These are phyloP conservation scores for Atethmia centrago DNA, from an alignment of 2,888 invertebrate species.

Conservation along the genomic window DNA sequence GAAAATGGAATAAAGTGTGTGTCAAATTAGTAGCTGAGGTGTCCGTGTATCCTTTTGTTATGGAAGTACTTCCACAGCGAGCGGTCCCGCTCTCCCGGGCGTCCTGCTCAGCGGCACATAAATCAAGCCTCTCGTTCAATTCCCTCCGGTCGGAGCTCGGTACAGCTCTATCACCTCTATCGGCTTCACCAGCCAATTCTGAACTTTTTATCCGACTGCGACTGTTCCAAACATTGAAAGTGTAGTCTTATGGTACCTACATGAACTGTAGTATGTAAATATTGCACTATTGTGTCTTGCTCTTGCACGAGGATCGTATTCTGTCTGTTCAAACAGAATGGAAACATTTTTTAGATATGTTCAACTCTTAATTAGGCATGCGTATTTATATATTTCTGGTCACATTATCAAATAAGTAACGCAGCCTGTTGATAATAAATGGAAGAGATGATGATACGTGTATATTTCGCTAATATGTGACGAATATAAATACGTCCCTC, in stretches of 20 bases:
- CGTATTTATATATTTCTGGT: not conserved
- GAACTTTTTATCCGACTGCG: slow-evolving; percentile 24
- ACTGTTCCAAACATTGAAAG: slow-evolving; percentile 15
- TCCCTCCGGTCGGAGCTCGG: slow-evolving; percentile 9
- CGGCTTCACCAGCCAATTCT: slow-evolving; percentile 15
- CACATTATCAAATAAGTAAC: not conserved
- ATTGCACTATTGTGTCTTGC: not conserved
- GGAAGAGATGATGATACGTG: not conserved
- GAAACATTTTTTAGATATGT: not conserved
- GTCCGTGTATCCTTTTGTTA: not conserved
- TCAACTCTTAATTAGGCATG: not conserved
- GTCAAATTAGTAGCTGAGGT: not conserved
- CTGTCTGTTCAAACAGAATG: not conserved
- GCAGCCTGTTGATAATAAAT: not conserved
- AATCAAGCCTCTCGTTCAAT: slow-evolving; percentile 29
- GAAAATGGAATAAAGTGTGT: not conserved
- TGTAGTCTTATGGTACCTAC: not conserved
- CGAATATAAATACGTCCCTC: slow-evolving; percentile 29
- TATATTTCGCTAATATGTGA: not conserved
- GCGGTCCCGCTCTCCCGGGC: not conserved
- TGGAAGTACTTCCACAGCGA: too few relatives aligned
- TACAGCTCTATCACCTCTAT: slow-evolving; percentile 30
- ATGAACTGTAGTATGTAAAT: not conserved
- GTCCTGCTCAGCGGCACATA: not conserved
- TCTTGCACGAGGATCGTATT: not conserved